Base-by-base conservation (phyloP, 2,888 invertebrate species). In the Shargacucullia verbasci region DNA sequence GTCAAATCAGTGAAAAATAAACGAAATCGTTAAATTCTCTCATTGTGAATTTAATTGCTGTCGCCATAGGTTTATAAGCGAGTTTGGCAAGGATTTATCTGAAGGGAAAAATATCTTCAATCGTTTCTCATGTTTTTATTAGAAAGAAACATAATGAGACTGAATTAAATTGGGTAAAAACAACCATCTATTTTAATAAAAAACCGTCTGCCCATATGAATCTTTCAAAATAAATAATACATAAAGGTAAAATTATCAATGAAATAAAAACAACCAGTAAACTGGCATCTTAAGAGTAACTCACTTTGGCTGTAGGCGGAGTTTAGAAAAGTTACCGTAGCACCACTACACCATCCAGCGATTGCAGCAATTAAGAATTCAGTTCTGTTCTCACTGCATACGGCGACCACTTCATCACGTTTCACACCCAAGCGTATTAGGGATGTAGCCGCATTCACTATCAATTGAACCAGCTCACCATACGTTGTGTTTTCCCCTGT, bases 341-440 rank as follows among this genome's bases (percentile, higher is more conserved):
- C 86, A n/a, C 87, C 88, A 43, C 71, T 53, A 52, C 65, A 68
- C 64, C 67, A 70, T 6, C 44, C 59, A 31, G 75, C 75, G 9
- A 87, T 59, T 0, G 73, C 44, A 5, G 83, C 72, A 9, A 83
- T 70, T 39, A 89, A 50, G 37, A 80, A 81, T 67, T 90, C 89
- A 13, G 73, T 79, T 69, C 86, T 78, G 56, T 88, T 90, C 60
- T 90, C 89, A 58, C 87, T 87, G 59, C 83, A 85, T 43, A 90
- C 71, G 0, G 80, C 88, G 10, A 89, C 81, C 4, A 85, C 81
- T 31, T 88, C 89, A 12, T 84, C 86, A 58, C 58, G 62, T 54
- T 76, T 74, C 33, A 89, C 70, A 8, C 88, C 87, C 6, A 82
- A 62, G 31, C 76, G 70, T 9, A 67, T 64, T 5, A 90, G 70